A percentile compares a stretch with the other conserved stretches of the same genome.
Evolutionary conservation across 37 sponge, comb jelly and placozoan species (phyloP).

Genomic region (Eunapius fragilis): DNA sequence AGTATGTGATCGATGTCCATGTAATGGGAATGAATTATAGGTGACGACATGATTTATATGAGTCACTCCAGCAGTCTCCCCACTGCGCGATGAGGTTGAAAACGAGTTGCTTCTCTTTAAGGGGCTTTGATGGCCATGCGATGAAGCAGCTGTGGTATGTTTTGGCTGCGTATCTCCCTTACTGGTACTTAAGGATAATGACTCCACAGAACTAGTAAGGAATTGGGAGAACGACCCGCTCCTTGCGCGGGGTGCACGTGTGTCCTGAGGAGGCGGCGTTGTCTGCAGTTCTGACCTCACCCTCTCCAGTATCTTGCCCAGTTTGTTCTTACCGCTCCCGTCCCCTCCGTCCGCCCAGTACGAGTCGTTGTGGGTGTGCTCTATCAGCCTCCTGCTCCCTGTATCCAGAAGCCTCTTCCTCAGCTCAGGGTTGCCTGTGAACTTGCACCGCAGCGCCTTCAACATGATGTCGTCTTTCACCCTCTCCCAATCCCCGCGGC

Average conservation of each 20-base stretch:
- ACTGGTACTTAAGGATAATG: too few relatives aligned
- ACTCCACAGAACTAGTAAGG: too few relatives aligned
- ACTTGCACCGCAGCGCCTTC: slow-evolving; percentile 61
- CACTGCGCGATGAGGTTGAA: too few relatives aligned
- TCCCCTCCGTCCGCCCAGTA: slow-evolving; percentile 90
- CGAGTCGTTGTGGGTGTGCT: slow-evolving; percentile 65
- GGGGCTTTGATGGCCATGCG: too few relatives aligned
- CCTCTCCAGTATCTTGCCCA: slow-evolving; percentile 70
- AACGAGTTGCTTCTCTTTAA: too few relatives aligned
- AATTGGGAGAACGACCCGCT: too few relatives aligned
- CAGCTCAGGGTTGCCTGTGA: slow-evolving; percentile 44
- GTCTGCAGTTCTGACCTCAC: slow-evolving; percentile 22
- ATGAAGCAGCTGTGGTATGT: too few relatives aligned
- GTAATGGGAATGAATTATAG: too few relatives aligned
- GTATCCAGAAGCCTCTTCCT: slow-evolving; percentile 45
- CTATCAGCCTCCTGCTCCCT: slow-evolving; percentile 56
- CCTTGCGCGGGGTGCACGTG: neutral
- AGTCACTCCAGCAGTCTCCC: too few relatives aligned
- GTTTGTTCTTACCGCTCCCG: slow-evolving; percentile 69
- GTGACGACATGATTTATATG: too few relatives aligned
- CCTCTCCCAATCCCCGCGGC: slow-evolving; percentile 63
- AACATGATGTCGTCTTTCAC: slow-evolving; percentile 77
- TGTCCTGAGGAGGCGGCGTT: neutral
- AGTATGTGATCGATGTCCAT: too few relatives aligned
- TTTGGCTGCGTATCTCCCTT: too few relatives aligned